These are phyloP conservation scores for Podargus strigoides DNA, from an alignment of 2,797 vertebrate genomes.

Conservation along the genomic window DNA sequence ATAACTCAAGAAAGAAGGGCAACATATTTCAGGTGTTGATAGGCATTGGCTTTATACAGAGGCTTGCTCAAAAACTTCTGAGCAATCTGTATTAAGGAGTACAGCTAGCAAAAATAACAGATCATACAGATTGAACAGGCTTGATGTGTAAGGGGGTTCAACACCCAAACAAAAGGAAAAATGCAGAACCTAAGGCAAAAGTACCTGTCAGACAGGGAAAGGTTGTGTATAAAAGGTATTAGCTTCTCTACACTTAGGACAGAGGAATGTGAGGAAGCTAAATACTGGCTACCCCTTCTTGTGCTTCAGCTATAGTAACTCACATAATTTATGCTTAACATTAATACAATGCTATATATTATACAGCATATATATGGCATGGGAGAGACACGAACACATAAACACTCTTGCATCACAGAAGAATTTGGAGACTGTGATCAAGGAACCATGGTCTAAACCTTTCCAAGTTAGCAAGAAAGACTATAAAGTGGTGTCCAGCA, in stretches of 20 bases:
- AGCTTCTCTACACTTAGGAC: not conserved
- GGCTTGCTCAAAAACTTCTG: slow-evolving; percentile 2
- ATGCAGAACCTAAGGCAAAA: slow-evolving; percentile 6
- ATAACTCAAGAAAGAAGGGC: not conserved
- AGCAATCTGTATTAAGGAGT: not conserved
- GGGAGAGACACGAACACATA: not conserved
- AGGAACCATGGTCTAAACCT: not conserved
- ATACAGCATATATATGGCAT: not conserved
- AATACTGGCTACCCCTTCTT: not conserved
- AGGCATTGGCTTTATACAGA: not conserved
- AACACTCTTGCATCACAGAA: not conserved
- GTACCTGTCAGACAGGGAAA: not conserved
- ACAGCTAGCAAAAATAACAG: not conserved
- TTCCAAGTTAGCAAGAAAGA: not conserved
- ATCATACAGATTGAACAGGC: not conserved
- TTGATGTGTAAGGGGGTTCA: not conserved
- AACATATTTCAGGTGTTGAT: not conserved
- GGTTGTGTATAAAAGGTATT: not conserved
- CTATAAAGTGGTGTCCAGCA: not conserved
- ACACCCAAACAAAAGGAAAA: not conserved
- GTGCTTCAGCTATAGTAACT: not conserved
- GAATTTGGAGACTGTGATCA: not conserved
- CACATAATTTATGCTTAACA: not conserved
- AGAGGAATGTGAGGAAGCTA: not conserved
- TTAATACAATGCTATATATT: not conserved